A percentile compares a stretch with the other conserved stretches of the same genome.
Evolutionary conservation across 2,113 vertebrate genomes (phyloP).

Genomic region (Hippocampus guttulatus): DNA sequence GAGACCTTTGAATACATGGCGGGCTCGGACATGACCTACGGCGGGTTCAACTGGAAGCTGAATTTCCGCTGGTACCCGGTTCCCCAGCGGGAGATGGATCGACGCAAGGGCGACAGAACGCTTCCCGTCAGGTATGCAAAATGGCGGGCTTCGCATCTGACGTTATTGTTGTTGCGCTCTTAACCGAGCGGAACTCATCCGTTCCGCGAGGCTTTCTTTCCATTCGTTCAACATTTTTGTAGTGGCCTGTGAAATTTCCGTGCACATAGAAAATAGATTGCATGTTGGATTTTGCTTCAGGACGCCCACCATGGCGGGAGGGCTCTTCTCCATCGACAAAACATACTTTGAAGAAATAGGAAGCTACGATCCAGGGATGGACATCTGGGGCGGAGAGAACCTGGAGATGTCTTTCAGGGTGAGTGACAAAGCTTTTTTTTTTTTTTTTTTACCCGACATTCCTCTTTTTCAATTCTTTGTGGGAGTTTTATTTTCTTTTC

Average conservation of each 20-base stretch:
- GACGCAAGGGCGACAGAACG: constrained; percentile 93
- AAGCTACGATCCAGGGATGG: constrained; percentile 98
- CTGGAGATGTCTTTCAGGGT: constrained; percentile 99
- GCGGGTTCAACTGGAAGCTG: constrained; percentile 97
- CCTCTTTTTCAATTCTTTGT: not conserved
- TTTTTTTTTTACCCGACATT: not conserved
- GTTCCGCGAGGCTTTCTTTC: too few species aligned
- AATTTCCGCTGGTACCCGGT: constrained; percentile 99
- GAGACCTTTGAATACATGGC: constrained; percentile 99
- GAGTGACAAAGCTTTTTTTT: constrained; percentile 54
- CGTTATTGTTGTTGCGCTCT: not conserved
- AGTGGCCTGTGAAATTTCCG: too few species aligned
- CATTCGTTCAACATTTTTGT: too few species aligned
- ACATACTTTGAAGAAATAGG: constrained; percentile 98
- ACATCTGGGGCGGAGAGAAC: constrained; percentile 99
- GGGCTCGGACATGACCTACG: constrained; percentile 97
- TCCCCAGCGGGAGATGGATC: constrained; percentile 95
- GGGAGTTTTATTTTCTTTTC: not conserved
- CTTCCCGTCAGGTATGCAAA: constrained; percentile 85
- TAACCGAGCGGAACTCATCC: too few species aligned
- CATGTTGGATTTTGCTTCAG: constrained; percentile 57
- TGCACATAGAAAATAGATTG: not conserved
- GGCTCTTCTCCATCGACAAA: constrained; percentile 95
- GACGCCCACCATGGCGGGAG: constrained; percentile 98
- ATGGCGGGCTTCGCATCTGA: not conserved